phyloP scores from a whole-genome alignment of 2,797 vertebrate species.

The Pygocentrus nattereri region DNA sequence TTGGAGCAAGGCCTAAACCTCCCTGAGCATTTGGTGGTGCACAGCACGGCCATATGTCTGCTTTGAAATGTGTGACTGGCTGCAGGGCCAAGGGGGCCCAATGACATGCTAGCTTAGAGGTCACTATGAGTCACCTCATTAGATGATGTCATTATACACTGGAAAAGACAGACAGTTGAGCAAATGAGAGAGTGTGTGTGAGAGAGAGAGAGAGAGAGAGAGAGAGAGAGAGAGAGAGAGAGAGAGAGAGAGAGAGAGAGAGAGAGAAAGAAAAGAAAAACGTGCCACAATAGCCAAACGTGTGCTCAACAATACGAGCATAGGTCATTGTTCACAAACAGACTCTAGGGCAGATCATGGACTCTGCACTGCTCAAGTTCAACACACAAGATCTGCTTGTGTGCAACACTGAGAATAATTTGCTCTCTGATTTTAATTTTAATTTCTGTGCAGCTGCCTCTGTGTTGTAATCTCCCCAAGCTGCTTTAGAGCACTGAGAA shows the following conservation, averaged over 20 bases:
- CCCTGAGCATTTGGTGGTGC: constrained; percentile 52
- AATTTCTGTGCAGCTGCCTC: constrained; percentile 23
- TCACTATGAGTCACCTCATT: constrained; percentile 47
- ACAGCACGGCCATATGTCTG: constrained; percentile 59
- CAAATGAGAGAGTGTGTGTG: constrained; percentile 8
- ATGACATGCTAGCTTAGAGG: constrained; percentile 48
- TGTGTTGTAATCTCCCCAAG: constrained; percentile 41
- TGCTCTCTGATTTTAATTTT: constrained; percentile 13
- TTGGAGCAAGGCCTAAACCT: constrained; percentile 55
- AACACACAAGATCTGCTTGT: constrained; percentile 17
- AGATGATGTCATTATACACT: constrained; percentile 41
- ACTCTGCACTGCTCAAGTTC: background rate
- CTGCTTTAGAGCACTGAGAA: constrained; percentile 33
- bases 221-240: background rate
- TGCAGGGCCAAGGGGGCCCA: constrained; percentile 37
- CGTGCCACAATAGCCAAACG: constrained; percentile 12
- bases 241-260: background rate
- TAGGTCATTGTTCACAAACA: constrained; percentile 15
- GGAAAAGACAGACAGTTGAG: constrained; percentile 28
- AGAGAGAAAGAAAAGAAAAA: background rate
- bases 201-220: background rate
- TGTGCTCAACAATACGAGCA: constrained; percentile 9
- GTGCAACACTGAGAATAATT: constrained; percentile 6
- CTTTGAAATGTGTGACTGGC: constrained; percentile 50
- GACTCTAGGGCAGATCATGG: background rate